Conservation (phyloP, 2,113 vertebrate genomes). For the Pseudorasbora parva region DNA sequence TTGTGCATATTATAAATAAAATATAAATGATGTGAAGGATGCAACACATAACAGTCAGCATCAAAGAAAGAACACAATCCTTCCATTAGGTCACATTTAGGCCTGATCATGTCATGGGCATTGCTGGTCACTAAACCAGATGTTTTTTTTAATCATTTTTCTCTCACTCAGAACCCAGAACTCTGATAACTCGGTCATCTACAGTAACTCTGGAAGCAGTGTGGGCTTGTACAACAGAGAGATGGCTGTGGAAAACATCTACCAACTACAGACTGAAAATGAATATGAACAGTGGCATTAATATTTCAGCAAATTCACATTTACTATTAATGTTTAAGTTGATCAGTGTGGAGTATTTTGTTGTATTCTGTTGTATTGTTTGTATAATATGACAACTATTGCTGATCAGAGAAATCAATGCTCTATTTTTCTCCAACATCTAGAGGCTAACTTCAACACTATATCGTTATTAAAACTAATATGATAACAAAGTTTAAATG, state of each 20-base stretch:
- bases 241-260: constrained; percentile 60
- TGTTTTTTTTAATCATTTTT: constrained; percentile 4
- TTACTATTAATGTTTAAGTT: not conserved
- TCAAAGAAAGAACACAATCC: not conserved
- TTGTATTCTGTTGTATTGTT: not conserved
- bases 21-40: not conserved
- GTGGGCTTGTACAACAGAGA: constrained; percentile 47
- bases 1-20: not conserved
- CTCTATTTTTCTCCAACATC: not conserved
- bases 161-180: constrained; percentile 33
- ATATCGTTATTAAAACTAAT: constrained; percentile 5
- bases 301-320: not conserved
- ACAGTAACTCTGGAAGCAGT: constrained; percentile 49
- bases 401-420: not conserved
- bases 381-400: not conserved
- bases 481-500: not conserved
- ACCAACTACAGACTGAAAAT: constrained; percentile 57
- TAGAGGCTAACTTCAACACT: not conserved
- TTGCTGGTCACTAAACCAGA: not conserved
- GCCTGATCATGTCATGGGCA: not conserved
- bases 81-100: not conserved
- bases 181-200: constrained; percentile 16
- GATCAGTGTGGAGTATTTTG: not conserved
- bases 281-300: constrained; percentile 56
- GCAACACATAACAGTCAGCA: not conserved